These are phyloP conservation scores for Tachina grossa DNA, from an alignment of 2,888 invertebrate species.

Conservation along the genomic window DNA sequence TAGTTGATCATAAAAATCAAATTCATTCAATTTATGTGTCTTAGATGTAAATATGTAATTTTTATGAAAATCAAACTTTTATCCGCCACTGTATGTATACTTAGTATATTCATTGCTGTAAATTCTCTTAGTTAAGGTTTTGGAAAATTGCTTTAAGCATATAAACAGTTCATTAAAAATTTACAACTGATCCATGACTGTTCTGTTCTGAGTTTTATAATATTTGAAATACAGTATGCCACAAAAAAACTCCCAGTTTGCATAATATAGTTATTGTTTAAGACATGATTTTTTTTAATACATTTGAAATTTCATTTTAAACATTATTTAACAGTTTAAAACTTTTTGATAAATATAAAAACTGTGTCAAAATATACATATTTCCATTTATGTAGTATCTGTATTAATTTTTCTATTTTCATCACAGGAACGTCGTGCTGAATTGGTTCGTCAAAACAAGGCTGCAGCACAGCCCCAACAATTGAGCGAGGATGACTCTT, in stretches of 20 bases:
- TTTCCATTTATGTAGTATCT: not conserved
- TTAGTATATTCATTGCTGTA: not conserved
- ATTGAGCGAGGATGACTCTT: constrained; percentile 84
- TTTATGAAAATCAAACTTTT: constrained; percentile 22
- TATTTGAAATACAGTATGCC: no score
- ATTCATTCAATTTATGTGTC: constrained; percentile 33
- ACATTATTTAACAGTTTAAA: constrained; percentile 22
- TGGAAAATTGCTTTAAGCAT: no score
- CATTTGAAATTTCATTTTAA: not conserved
- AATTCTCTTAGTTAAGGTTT: no score
- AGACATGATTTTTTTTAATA: not conserved
- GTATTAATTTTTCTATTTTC: constrained; percentile 18
- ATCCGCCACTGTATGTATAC: not conserved
- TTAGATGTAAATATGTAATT: constrained; percentile 15
- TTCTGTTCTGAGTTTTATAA: no score
- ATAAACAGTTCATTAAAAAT: no score
- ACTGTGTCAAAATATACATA: not conserved
- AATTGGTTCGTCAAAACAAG: constrained; percentile 95
- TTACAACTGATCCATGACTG: no score
- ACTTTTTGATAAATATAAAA: not conserved
- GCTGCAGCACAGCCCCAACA: constrained; percentile 82
- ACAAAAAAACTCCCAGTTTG: not conserved
- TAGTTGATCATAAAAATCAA: constrained; percentile 46
- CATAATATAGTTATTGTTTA: not conserved
- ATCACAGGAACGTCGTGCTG: constrained; percentile 93